Conservation (phyloP, 2,888 invertebrate genomes). For the Macrosoma leucophasiata region DNA sequence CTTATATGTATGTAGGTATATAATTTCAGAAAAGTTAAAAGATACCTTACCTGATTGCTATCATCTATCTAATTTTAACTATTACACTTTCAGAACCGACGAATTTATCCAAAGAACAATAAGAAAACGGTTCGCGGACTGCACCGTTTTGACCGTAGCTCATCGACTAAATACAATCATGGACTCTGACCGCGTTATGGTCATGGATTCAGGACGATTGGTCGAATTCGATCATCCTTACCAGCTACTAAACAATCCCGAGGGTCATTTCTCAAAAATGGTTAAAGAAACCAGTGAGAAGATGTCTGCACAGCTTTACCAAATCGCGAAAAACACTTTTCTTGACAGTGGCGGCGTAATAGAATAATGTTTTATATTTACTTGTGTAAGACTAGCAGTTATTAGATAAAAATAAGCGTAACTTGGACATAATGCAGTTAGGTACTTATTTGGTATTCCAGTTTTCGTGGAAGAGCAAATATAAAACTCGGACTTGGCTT, state of each 20-base stretch:
- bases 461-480: too few species aligned
- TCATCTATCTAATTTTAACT: not conserved
- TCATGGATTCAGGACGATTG: conserved; percentile 87
- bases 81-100: conserved; percentile 78
- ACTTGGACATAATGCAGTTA: conserved; percentile 31
- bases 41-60: too few species aligned
- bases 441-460: too few species aligned
- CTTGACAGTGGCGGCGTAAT: conserved; percentile 52
- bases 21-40: too few species aligned
- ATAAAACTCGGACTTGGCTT: too few species aligned
- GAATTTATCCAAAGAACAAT: conserved; percentile 90
- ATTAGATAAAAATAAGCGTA: conserved; percentile 21
- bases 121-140: conserved; percentile 83
- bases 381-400: conserved; percentile 21
- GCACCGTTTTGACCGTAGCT: conserved; percentile 93
- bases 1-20: too few species aligned
- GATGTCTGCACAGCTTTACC: conserved; percentile 62
- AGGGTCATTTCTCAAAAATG: conserved; percentile 80
- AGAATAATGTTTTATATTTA: conserved; percentile 34
- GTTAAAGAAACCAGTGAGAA: conserved; percentile 80
- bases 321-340: conserved; percentile 64
- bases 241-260: conserved; percentile 75
- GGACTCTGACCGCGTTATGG: conserved; percentile 92
- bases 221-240: conserved; percentile 84
- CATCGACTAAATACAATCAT: conserved; percentile 94